These are phyloP conservation scores for Chloroclystis v-ata DNA, from an alignment of 2,888 invertebrate genomes.

Conservation along the genomic window DNA sequence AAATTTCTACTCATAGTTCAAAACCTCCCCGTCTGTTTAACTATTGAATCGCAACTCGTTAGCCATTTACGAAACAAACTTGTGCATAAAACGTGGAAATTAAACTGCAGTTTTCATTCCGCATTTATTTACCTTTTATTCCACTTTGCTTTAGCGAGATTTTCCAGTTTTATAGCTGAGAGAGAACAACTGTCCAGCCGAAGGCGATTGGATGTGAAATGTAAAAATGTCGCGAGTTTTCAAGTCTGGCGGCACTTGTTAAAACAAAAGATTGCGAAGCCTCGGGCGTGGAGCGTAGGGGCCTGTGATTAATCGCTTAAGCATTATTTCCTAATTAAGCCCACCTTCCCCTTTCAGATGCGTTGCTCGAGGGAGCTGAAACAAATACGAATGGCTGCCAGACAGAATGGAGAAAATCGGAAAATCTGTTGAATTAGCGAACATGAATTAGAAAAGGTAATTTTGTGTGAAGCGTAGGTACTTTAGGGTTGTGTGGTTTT, in stretches of 20 bases:
- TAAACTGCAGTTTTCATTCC: neutral
- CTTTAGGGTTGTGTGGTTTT: conserved; percentile 17
- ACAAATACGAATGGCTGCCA: conserved; percentile 56
- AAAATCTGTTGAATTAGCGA: conserved; percentile 63
- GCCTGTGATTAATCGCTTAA: conserved; percentile 73
- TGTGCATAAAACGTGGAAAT: neutral
- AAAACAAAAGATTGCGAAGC: conserved; percentile 44
- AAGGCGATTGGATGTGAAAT: conserved; percentile 6
- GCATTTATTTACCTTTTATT: conserved; percentile 3
- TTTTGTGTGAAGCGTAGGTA: conserved; percentile 26
- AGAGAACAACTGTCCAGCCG: conserved; percentile 11
- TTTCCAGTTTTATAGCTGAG: conserved; percentile 6
- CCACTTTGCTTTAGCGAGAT: neutral
- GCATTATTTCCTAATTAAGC: conserved; percentile 77
- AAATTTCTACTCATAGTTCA: too few relatives aligned
- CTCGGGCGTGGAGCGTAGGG: conserved; percentile 34
- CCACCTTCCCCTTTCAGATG: conserved; percentile 62
- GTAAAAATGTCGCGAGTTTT: conserved; percentile 1
- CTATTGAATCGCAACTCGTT: neutral
- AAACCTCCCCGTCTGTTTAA: too few relatives aligned
- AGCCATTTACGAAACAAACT: neutral
- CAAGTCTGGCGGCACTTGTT: conserved; percentile 20
- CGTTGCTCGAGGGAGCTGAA: conserved; percentile 57
- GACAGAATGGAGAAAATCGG: conserved; percentile 53
- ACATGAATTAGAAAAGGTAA: conserved; percentile 52